A percentile compares a stretch with the other conserved stretches of the same genome.
Evolutionary conservation across 2,888 invertebrate genomes (phyloP).

Genomic region (Muscina levida): DNA sequence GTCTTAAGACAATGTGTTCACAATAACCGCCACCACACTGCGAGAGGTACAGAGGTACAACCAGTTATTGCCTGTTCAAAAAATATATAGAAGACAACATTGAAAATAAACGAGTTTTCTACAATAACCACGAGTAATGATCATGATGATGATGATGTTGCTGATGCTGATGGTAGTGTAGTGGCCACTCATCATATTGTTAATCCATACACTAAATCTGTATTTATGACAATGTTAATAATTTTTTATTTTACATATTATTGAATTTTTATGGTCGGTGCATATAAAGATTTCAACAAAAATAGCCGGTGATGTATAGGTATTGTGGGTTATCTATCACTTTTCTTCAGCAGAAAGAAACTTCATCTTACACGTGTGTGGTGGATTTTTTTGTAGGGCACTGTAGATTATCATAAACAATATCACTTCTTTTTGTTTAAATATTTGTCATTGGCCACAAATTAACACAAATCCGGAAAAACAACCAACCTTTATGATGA

Average conservation of each 20-base stretch:
- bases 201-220: not conserved
- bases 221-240: constrained; percentile 14
- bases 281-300: not conserved
- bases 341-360: too few relatives aligned
- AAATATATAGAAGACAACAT: not conserved
- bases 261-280: not conserved
- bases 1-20: constrained; percentile 16
- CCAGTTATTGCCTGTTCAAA: constrained; percentile 15
- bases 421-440: constrained; percentile 32
- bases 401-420: constrained; percentile 29
- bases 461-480: constrained; percentile 26
- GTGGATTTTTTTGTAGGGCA: not conserved
- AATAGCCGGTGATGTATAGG: too few relatives aligned
- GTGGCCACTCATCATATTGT: too few relatives aligned
- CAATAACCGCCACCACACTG: not conserved
- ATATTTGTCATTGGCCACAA: not conserved
- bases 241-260: not conserved
- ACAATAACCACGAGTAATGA: not conserved
- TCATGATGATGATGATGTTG: not conserved
- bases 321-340: too few relatives aligned
- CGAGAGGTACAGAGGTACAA: not conserved
- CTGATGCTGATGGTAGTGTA: too few relatives aligned
- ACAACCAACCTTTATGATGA: constrained; percentile 37
- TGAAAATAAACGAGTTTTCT: constrained; percentile 19
- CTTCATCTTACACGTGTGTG: too few relatives aligned